A percentile compares a stretch with the other conserved stretches of the same genome.
phyloP scores from a whole-genome alignment of 2,797 vertebrate genomes.

The Anableps anableps region DNA sequence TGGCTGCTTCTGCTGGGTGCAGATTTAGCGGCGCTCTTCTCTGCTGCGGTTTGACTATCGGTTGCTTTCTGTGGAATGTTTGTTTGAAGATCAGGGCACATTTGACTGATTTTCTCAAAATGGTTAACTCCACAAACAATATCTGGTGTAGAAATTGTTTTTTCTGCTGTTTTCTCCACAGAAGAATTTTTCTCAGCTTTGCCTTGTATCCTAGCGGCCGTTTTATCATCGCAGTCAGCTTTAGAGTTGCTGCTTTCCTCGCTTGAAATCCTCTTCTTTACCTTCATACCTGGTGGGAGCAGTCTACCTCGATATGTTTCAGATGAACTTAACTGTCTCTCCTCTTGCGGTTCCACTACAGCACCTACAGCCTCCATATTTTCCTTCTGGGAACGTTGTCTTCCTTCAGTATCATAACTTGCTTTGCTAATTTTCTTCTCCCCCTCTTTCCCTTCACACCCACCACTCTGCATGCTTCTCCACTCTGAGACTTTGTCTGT shows the following conservation, averaged over 20 bases:
- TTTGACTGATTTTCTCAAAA: constrained; percentile 15
- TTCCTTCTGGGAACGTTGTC: constrained; percentile 40
- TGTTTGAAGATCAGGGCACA: constrained; percentile 14
- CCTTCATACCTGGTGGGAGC: constrained; percentile 71
- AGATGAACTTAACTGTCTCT: constrained; percentile 43
- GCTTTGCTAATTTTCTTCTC: constrained; percentile 3
- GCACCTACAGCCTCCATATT: background rate
- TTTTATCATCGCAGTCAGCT: background rate
- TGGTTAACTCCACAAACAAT: background rate
- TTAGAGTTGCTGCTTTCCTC: constrained; percentile 47
- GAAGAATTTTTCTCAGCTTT: constrained; percentile 4
- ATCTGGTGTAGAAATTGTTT: background rate
- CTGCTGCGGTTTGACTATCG: background rate
- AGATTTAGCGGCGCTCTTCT: constrained; percentile 16
- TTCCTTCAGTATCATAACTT: constrained; percentile 10
- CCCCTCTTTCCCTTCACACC: constrained; percentile 14
- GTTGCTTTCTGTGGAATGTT: background rate
- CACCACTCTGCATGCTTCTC: constrained; percentile 64
- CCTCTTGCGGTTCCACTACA: constrained; percentile 30
- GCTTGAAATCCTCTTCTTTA: constrained; percentile 71
- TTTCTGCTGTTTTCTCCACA: constrained; percentile 8
- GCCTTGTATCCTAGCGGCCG: constrained; percentile 5
- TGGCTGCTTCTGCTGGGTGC: constrained; percentile 7
- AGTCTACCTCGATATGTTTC: constrained; percentile 63
- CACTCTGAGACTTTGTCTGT: constrained; percentile 67